These are phyloP conservation scores for Chelmon rostratus DNA, from an alignment of 2,797 vertebrate genomes.

Conservation along the genomic window DNA sequence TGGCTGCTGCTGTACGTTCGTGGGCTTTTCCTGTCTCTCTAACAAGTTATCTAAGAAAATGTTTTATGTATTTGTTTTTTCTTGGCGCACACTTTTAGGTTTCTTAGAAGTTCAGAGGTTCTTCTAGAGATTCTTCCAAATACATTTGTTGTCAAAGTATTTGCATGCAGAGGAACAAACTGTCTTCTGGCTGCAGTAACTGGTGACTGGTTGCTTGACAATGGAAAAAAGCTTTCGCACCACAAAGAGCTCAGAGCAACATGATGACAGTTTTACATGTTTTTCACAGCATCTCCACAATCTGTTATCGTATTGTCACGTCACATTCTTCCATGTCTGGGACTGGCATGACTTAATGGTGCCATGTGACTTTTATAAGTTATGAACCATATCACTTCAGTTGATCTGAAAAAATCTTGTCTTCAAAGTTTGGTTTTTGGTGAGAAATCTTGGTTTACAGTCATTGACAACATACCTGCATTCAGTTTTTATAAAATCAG, in stretches of 20 bases:
- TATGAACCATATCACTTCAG: neutral
- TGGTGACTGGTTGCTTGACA: neutral
- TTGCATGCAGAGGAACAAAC: neutral
- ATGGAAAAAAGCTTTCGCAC: neutral
- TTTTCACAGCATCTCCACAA: neutral
- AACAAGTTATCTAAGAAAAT: conserved; percentile 3
- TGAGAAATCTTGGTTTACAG: neutral
- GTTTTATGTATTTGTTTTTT: neutral
- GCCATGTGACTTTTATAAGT: neutral
- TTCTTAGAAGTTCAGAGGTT: neutral
- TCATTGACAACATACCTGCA: neutral
- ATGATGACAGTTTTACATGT: neutral
- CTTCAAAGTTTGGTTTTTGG: neutral
- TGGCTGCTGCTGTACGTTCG: conserved; percentile 19
- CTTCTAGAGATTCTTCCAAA: neutral
- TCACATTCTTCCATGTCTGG: neutral
- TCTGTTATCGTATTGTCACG: neutral
- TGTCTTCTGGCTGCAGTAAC: neutral
- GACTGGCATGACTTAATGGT: too few species aligned
- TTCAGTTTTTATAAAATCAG: too few species aligned
- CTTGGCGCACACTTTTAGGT: neutral
- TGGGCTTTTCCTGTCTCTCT: neutral
- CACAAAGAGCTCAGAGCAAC: neutral
- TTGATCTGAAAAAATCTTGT: neutral
- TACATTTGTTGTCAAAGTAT: neutral